A percentile compares a stretch with the other conserved stretches of the same genome.
Conservation (phyloP, 37 sponge, comb jelly and placozoan species). For the Geodia barretti region DNA sequence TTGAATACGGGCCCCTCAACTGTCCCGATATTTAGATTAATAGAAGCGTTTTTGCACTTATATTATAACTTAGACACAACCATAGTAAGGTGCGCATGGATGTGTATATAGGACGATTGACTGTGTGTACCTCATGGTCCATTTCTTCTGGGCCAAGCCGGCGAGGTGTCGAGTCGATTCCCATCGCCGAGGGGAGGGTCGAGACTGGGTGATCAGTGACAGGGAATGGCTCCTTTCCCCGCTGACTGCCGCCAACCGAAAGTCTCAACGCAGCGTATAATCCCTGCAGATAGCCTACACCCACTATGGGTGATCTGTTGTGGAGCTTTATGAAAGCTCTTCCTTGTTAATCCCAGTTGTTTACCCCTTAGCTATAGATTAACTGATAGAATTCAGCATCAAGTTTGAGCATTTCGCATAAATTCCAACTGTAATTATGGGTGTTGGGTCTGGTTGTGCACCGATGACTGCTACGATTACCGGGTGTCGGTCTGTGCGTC, state of each 20-base stretch:
- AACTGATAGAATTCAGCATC: no score
- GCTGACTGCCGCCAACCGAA: slow-evolving; percentile 69
- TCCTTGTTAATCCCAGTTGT: no score
- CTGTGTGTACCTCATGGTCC: slow-evolving; percentile 48
- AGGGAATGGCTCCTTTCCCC: slow-evolving; percentile 59
- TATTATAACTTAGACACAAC: not conserved
- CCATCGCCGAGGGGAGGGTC: slow-evolving; percentile 57
- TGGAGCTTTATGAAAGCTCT: no score
- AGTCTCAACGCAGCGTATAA: slow-evolving; percentile 63
- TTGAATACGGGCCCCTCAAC: no score
- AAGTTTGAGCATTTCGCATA: no score
- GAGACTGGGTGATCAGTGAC: slow-evolving; percentile 24
- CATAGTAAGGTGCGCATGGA: not conserved
- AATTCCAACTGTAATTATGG: no score
- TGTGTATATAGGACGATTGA: not conserved
- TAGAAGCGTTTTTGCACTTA: no score
- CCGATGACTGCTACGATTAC: slow-evolving; percentile 16
- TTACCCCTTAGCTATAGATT: no score
- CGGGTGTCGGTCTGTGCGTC: slow-evolving; percentile 80
- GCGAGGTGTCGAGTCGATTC: slow-evolving; percentile 13
- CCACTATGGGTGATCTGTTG: not conserved
- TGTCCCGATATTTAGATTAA: no score
- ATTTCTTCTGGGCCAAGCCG: slow-evolving; percentile 12
- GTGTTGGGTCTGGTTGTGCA: no score
- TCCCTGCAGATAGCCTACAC: slow-evolving; percentile 30